Base-by-base conservation (phyloP, 2,888 invertebrate species). In the Crematogaster levior region DNA sequence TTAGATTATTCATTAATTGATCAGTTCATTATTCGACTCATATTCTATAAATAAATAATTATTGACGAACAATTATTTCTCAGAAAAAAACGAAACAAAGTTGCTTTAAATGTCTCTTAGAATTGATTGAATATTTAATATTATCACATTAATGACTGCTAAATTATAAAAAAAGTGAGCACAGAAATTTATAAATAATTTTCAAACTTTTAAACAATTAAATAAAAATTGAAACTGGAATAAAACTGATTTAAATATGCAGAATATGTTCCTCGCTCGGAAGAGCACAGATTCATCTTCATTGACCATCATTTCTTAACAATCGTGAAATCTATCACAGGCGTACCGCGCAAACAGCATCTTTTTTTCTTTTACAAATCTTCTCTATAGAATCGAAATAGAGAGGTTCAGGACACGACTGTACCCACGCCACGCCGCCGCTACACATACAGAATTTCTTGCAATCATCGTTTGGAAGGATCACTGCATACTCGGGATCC, bases 401-500 rank as follows among this genome's bases (percentile, higher is more conserved):
- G 5, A 73, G 43, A 6, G 21, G 21, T 0, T 21, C 18, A 12
- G 87, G 88, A 73, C 92, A 92, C 5, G 74, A 4, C 24, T 86
- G 81, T 0, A 87, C 84, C 24, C 82, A 83, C 0, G 86, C 40
- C 37, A 43, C 15, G 15, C 86, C 86, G 15, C 80, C 75, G 24
- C 85, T 83, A 48, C 92, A 92, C 24, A 87, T 79, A 66, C 92
- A 92, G 81, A 88, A 92, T 51, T 90, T 91, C 0, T 85, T 84
- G 66, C 91, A 91, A 27, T 91, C 89, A 0, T 63, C 21, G 46
- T 92, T 86, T 1, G 89, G 82, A 27, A 91, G 73, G 12, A 88
- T 68, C 0, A 74, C 74, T 21, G 34, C 12, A 83, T 60, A 12
- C 0, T 51, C 27, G 1, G 74, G 61, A 0, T 83, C 80, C 3